Evolutionary conservation across 2,797 vertebrate genomes (phyloP), one percentile per base, ranked within the genome.

Genomic region (Saguinus oedipus): DNA sequence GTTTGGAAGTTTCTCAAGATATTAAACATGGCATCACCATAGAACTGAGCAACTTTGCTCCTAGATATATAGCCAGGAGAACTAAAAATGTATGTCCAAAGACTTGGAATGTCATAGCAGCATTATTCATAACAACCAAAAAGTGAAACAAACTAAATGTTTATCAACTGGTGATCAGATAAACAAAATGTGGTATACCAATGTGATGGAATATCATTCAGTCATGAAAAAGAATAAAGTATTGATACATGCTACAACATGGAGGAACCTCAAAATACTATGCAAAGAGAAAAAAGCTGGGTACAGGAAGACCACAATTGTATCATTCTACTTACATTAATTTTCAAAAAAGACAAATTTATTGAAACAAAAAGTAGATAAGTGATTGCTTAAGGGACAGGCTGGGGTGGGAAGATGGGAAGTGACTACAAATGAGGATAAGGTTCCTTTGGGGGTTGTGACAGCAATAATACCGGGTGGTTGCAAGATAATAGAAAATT

Each of bases 241-340:
- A 14, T n/a, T 17, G 19, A 26, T 44, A 42, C 0, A 7, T 14
- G 13, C 27, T 46, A 26, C 2, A 11, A 20, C 1, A 7, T 4
- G 19, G 53, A 42, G 22, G 46, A 68, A 59, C 14, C 27, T 50
- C 4, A 48, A 86, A 57, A 26, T 30, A 42, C 8, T 44, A 55
- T 33, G 13, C n/a, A 20, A n/a, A 33, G 17, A 39, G 76, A 50
- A 61, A 92, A 68, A 79, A 85, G 7, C 3, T 10, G 3, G 42
- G 17, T 55, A 50, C 17, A 46, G 70, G 93, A 93, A 27, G 22
- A 76, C 7, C 1, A 36, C 7, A 24, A 19, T 2, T 48, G 19
- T 48, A 26, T 13, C 61, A 88, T 24, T 72, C 17, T 30, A 5
- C 48, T 59, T 53, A 68, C 4, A 33, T 36, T 12, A 53, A 61